Evolutionary conservation across 2,888 invertebrate genomes (phyloP), one percentile per base, ranked within the genome.

Genomic region (Anthoptus insignis): DNA sequence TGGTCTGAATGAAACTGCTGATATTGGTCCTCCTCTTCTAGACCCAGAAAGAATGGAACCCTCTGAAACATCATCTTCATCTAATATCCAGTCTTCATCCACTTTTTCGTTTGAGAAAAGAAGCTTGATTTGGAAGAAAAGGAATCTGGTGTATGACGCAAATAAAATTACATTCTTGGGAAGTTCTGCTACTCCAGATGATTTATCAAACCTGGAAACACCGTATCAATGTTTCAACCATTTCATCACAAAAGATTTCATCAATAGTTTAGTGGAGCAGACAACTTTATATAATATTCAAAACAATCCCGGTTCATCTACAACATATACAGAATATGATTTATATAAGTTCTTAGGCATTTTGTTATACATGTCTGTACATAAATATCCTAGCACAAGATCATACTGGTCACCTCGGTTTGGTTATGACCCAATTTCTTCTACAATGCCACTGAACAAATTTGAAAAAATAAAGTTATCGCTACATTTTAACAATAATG

Each of bases 81-180:
- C 74, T n/a, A n/a, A n/a, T n/a, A n/a, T n/a, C n/a, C n/a, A n/a
- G n/a, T n/a, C n/a, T n/a, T n/a, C n/a, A n/a, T n/a, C n/a, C 68
- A 74, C 75, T 76, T 76, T 76, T 79, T 1, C 64, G 73, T 80
- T 79, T 76, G 76, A 78, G 70, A 80, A 80, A 80, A 79, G 76
- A 78, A 79, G 59, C 65, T 70, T 73, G 74, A 78, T 80, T 68
- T 77, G 76, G 77, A 78, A 77, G 76, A 76, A 78, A 76, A 74
- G 75, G 65, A 74, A 74, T 74, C 71, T 80, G 61, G 74, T 75
- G 72, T 77, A 69, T 73, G 76, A 78, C 57, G 58, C 69, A 75
- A 59, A 76, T 74, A 77, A 78, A 72, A 79, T 75, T 73, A 78
- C 75, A 76, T 79, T 75, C 74, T 76, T 76, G 73, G 74, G 75